These are phyloP conservation scores for Macrotrachela quadricornifera DNA, from an alignment of 1,140 invertebrate genomes.

Conservation along the genomic window DNA sequence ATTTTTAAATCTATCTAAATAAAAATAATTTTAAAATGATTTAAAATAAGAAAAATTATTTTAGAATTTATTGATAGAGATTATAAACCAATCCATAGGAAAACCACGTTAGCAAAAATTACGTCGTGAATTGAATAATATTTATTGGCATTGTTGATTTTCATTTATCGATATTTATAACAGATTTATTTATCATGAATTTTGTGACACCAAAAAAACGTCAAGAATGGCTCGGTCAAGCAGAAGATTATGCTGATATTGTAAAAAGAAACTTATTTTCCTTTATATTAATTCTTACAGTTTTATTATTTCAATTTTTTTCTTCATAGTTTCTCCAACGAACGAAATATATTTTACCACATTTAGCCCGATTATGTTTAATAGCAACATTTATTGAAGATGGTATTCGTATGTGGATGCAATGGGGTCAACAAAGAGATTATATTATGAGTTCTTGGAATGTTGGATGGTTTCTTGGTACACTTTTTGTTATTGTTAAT, in stretches of 20 bases:
- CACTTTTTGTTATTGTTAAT: slow-evolving; percentile 73
- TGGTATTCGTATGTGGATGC: slow-evolving; percentile 93
- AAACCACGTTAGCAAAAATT: too few relatives aligned
- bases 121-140: too few relatives aligned
- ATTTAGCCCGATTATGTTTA: slow-evolving; percentile 75
- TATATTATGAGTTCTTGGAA: slow-evolving; percentile 46
- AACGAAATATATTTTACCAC: slow-evolving; percentile 80
- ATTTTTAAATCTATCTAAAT: too few relatives aligned
- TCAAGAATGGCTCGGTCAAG: slow-evolving; percentile 3
- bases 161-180: too few relatives aligned
- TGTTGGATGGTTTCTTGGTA: slow-evolving; percentile 48
- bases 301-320: too few relatives aligned
- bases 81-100: too few relatives aligned
- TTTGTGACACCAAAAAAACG: too few relatives aligned
- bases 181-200: too few relatives aligned
- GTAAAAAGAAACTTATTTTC: neutral
- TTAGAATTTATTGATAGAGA: too few relatives aligned
- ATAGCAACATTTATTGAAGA: slow-evolving; percentile 98
- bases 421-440: slow-evolving; percentile 90
- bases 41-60: too few relatives aligned
- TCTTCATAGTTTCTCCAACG: neutral
- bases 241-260: slow-evolving; percentile 8
- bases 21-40: too few relatives aligned
- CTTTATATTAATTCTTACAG: neutral
- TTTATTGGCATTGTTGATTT: too few relatives aligned